phyloP scores from a whole-genome alignment of 1,140 invertebrate genomes.

The Cotesia vestalis region DNA sequence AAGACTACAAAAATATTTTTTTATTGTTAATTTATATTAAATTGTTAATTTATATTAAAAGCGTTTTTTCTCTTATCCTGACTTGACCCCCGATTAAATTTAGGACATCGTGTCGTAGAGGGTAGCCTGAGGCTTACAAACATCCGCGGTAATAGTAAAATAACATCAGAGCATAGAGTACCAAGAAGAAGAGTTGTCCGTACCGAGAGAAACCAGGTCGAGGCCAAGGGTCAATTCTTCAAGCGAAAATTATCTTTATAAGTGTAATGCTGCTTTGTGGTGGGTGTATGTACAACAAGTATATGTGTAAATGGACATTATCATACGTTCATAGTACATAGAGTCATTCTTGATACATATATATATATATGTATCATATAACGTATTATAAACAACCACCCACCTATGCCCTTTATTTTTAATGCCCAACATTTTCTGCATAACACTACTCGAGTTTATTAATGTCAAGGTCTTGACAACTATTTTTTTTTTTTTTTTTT shows the following conservation, averaged over 20 bases:
- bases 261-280: conserved; percentile 1
- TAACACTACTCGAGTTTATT: not conserved
- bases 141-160: not conserved
- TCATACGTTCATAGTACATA: not conserved
- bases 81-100: conserved; percentile 13
- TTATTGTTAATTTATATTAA: too few species aligned
- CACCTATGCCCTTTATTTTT: not conserved
- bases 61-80: not conserved
- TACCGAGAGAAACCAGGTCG: conserved; percentile 23
- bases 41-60: too few species aligned
- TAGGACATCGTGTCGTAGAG: conserved; percentile 16
- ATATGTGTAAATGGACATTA: not conserved
- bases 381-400: not conserved
- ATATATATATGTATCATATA: not conserved
- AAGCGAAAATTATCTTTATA: conserved; percentile 20
- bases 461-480: conserved; percentile 29
- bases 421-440: conserved; percentile 1
- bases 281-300: not conserved
- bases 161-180: not conserved
- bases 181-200: not conserved
- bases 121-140: conserved; percentile 15
- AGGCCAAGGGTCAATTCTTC: conserved; percentile 25
- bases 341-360: not conserved
- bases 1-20: too few species aligned
- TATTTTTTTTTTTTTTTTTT: conserved; percentile 12